phyloP scores from a whole-genome alignment of 2,113 vertebrate genomes.

The Ptyas mucosa region DNA sequence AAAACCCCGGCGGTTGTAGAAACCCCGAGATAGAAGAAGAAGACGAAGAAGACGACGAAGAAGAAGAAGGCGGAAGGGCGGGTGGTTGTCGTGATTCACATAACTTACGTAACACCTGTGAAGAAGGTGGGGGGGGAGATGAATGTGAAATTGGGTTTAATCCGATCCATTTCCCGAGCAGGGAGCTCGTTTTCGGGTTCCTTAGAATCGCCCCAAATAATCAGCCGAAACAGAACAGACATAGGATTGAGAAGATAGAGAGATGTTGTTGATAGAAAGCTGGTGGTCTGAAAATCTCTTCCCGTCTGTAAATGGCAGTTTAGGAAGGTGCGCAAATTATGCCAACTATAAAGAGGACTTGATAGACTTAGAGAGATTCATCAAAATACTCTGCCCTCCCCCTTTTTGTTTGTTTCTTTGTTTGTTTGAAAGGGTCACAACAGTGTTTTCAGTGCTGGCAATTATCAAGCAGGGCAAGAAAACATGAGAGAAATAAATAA shows the following conservation, averaged over 20 bases:
- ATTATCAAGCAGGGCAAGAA: not conserved
- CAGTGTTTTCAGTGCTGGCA: not conserved
- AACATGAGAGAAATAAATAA: not conserved
- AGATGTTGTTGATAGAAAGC: too few relatives aligned
- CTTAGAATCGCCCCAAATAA: not conserved
- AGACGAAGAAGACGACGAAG: too few relatives aligned
- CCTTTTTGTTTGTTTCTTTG: too few relatives aligned
- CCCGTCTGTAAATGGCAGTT: not conserved
- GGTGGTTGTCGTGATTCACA: not conserved
- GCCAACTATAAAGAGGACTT: not conserved
- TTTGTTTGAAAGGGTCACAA: not conserved
- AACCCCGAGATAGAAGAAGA: not conserved
- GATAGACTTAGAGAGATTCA: not conserved
- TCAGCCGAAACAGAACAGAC: not conserved
- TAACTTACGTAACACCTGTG: not conserved
- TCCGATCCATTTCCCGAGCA: not conserved
- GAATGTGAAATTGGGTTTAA: not conserved
- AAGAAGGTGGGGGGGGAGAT: not conserved
- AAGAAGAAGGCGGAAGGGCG: too few relatives aligned
- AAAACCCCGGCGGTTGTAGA: not conserved
- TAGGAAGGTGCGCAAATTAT: not conserved
- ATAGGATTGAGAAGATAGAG: not conserved
- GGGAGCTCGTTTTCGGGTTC: not conserved
- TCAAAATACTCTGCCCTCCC: too few relatives aligned
- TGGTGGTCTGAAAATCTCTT: not conserved